Evolutionary conservation across 2,888 invertebrate species (phyloP).

Genomic region (Morpho achilles): DNA sequence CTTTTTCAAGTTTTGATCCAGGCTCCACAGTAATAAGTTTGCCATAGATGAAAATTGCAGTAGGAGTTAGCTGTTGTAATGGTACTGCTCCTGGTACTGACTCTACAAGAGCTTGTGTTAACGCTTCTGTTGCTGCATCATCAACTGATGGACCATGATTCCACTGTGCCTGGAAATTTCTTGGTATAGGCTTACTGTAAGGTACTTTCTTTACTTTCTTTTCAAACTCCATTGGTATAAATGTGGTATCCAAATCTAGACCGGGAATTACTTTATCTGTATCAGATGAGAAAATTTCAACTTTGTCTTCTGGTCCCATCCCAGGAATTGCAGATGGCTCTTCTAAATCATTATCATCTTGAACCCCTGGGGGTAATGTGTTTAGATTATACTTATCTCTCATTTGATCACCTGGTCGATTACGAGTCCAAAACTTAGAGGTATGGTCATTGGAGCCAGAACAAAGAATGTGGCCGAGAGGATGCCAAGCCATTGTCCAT

Average conservation of each 20-base stretch:
- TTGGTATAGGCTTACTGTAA: constrained; percentile 96
- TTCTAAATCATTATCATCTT: constrained; percentile 79
- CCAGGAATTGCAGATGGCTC: constrained; percentile 93
- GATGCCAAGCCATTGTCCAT: constrained; percentile 99
- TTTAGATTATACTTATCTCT: constrained; percentile 98
- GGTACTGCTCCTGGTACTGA: constrained; percentile 89
- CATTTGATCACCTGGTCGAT: constrained; percentile 98
- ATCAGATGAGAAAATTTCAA: constrained; percentile 84
- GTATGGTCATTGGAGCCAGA: constrained; percentile 99
- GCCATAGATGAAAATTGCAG: constrained; percentile 90
- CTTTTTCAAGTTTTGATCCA: constrained; percentile 86
- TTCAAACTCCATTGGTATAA: constrained; percentile 82
- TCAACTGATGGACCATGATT: constrained; percentile 84
- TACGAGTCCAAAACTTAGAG: constrained; percentile 99
- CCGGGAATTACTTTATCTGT: constrained; percentile 88
- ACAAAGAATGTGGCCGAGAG: constrained; percentile 98
- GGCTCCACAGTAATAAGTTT: constrained; percentile 88
- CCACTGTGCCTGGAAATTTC: constrained; percentile 98
- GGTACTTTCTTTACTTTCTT: constrained; percentile 92
- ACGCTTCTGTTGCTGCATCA: constrained; percentile 78
- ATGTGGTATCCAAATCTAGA: constrained; percentile 86
- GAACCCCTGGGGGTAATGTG: constrained; percentile 89
- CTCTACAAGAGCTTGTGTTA: constrained; percentile 85
- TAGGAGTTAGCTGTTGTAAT: constrained; percentile 86
- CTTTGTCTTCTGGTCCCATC: constrained; percentile 98